Conservation (phyloP, 2,888 invertebrate species). For the Lepidochrysops patricia region DNA sequence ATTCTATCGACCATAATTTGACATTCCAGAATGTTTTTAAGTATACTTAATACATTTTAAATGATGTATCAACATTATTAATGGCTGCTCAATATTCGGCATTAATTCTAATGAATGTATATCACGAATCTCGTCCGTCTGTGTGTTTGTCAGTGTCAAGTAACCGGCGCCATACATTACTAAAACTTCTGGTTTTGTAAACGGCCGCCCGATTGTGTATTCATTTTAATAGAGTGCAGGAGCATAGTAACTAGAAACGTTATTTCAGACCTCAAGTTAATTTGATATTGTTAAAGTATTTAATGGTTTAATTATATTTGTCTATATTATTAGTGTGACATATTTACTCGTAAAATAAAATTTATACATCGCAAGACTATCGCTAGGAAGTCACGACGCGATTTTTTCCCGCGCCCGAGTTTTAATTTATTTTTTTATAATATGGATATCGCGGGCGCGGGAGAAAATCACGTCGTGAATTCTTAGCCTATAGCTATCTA, state of each 20-base stretch:
- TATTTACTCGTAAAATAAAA: no score
- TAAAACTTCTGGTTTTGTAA: constrained; percentile 13
- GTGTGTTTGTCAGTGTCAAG: constrained; percentile 3
- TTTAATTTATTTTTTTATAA: no score
- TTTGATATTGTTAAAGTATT: no score
- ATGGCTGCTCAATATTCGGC: constrained; percentile 7
- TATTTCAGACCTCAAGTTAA: background rate
- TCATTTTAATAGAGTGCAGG: background rate
- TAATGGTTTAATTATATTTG: no score
- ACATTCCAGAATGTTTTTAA: background rate
- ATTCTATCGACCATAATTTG: no score
- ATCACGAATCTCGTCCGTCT: constrained; percentile 5
- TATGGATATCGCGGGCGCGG: no score
- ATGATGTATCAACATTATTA: background rate
- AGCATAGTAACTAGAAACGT: background rate
- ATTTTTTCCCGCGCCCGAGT: no score
- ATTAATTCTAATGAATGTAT: constrained; percentile 5
- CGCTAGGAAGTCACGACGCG: no score
- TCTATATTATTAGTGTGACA: no score
- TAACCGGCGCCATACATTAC: constrained; percentile 13
- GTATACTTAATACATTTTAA: background rate
- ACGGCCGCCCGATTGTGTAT: background rate
- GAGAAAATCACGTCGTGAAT: no score
- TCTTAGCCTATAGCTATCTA: no score
- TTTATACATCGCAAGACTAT: no score